Evolutionary conservation across 2,888 invertebrate species (phyloP), one percentile per base, ranked within the genome.

Genomic region (Xylota segnis): DNA sequence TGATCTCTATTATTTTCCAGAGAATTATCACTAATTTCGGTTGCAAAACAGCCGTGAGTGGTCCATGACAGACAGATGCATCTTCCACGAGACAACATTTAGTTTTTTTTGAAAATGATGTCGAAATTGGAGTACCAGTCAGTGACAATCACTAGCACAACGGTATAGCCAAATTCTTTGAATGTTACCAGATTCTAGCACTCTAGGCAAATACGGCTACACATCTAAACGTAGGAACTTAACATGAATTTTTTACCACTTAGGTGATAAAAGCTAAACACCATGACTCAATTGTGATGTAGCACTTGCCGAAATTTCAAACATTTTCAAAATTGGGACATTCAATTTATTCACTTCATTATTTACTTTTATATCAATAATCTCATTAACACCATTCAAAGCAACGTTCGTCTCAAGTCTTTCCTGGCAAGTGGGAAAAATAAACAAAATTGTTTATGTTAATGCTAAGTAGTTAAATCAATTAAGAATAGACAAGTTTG

Each of bases 241-340:
- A 43, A 56, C 10, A 56, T 34, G 16, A 18, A 56, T 34, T 56
- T 14, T 29, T 29, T 63, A 63, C 32, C 61, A 63, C 29, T 14
- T 14, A 45, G 45, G 16, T 63, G 61, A 27, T 29, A 45, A 45
- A 63, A 63, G 12, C 3, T 16, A 45, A 29, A 16, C 29, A 16
- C 5, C 5, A n/a, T 63, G 27, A 45, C 12, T 29, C 12, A 5
- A 14, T 14, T 29, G 5, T 29, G 27, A 18, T 27, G 40, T 61
- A 61, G 61, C 61, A 45, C 14, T 43, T 61, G 61, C 27, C 61
- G 7, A 40, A 7, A 6, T 18, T 12, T 23, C 3, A 1, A 23
- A 23, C 23, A 23, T 23, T 23, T n/a, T 16, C 18, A 14, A 27
- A 61, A 32, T 45, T 61, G 29, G 40, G 43, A 61, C 27, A 61